phyloP scores from a whole-genome alignment of 2,797 vertebrate species.

The Danio choprae region DNA sequence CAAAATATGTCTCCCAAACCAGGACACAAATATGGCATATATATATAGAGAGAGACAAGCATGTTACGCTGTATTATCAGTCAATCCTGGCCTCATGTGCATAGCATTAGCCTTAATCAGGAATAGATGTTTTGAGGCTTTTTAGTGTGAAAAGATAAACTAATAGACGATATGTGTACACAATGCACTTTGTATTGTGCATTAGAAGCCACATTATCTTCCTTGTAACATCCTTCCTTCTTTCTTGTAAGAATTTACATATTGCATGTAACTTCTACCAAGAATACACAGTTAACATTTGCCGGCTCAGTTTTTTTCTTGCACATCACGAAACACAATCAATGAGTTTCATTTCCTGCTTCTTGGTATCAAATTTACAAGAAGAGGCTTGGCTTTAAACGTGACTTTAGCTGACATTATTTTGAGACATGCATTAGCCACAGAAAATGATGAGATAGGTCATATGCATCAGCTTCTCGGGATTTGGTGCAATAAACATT shows the following conservation, averaged over 20 bases:
- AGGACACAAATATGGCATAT: not conserved
- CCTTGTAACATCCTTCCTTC: not conserved
- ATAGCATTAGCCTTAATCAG: not conserved
- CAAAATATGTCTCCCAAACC: not conserved
- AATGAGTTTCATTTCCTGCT: slow-evolving; percentile 54
- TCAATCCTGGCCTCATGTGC: not conserved
- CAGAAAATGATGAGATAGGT: slow-evolving; percentile 17
- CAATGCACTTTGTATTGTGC: not conserved
- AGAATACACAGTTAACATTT: not conserved
- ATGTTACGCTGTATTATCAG: not conserved
- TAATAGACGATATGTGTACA: not conserved
- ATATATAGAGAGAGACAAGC: not conserved
- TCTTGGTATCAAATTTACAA: slow-evolving; percentile 32
- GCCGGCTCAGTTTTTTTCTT: not conserved
- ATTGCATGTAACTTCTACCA: not conserved
- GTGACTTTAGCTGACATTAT: not conserved
- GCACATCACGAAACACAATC: not conserved
- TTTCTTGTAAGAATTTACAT: too few species aligned
- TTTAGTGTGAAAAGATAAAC: not conserved
- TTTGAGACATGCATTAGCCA: not conserved
- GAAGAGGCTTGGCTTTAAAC: slow-evolving; percentile 35
- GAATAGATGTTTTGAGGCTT: not conserved
- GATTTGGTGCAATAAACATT: not conserved
- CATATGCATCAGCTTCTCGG: not conserved
- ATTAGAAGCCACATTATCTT: not conserved